Percentiles rank a stretch among this genome's conserved stretches.
Conservation (phyloP, 2,797 vertebrate genomes). For the Xenopus petersii region DNA sequence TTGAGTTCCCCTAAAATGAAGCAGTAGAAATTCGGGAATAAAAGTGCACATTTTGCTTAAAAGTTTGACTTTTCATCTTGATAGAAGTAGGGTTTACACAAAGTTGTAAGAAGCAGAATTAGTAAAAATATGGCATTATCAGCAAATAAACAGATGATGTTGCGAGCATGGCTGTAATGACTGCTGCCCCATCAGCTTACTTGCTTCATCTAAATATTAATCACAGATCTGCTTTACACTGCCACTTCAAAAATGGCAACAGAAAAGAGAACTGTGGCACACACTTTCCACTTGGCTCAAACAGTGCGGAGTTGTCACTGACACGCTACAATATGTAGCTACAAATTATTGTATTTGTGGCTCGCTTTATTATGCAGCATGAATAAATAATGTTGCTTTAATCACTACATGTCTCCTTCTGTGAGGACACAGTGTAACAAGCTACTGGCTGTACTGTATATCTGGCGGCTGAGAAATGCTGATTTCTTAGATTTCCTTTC, state of each 20-base stretch:
- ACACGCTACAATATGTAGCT: background rate
- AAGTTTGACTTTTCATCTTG: background rate
- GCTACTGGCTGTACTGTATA: conserved; percentile 16
- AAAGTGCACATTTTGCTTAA: no score
- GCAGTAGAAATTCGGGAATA: no score
- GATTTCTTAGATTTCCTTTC: conserved; percentile 39
- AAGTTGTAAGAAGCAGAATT: no score
- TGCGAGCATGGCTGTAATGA: no score
- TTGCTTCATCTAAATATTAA: no score
- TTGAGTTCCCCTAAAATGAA: no score
- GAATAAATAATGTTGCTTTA: conserved; percentile 39
- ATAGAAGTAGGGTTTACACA: background rate
- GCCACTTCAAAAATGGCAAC: background rate
- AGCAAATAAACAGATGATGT: no score
- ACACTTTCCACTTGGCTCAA: background rate
- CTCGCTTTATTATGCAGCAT: conserved; percentile 23
- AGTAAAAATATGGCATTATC: no score
- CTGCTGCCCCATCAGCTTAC: no score
- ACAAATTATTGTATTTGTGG: conserved; percentile 17
- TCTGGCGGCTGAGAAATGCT: conserved; percentile 17
- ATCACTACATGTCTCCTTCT: conserved; percentile 31
- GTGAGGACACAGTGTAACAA: conserved; percentile 13
- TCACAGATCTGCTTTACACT: background rate
- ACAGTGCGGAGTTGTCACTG: background rate
- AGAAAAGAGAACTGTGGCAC: background rate